A percentile compares a stretch with the other conserved stretches of the same genome.
These are phyloP conservation scores for Pterophyllum scalare DNA, from an alignment of 2,113 vertebrate species.

Conservation along the genomic window DNA sequence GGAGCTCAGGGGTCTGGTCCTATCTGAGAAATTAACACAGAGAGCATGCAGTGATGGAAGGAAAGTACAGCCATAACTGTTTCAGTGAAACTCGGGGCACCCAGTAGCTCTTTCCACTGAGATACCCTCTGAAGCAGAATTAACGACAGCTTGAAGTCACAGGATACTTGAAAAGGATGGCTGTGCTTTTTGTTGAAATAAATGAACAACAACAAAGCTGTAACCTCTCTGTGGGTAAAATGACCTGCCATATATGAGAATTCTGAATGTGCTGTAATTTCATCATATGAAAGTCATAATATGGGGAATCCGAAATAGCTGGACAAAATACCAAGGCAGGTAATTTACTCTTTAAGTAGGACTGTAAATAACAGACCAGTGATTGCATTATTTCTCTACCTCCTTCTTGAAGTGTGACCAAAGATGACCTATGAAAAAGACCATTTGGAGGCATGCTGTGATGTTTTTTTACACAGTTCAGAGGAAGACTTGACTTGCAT, in stretches of 20 bases:
- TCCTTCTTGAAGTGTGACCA: neutral
- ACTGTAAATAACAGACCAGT: neutral
- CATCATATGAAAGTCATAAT: neutral
- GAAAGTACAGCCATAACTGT: neutral
- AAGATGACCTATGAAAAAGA: neutral
- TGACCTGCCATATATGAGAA: neutral
- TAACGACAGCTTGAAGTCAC: neutral
- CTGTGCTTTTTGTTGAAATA: neutral
- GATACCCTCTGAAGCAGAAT: neutral
- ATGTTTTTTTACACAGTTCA: neutral
- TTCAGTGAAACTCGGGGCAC: slow-evolving; percentile 17
- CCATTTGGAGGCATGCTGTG: neutral
- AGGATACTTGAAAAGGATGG: neutral
- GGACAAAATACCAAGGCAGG: neutral
- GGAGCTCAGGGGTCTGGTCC: neutral
- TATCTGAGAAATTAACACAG: slow-evolving; percentile 21
- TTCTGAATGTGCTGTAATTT: neutral
- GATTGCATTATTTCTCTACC: neutral
- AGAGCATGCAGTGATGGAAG: neutral
- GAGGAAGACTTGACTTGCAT: neutral
- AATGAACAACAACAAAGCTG: slow-evolving; percentile 14
- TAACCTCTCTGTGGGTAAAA: neutral
- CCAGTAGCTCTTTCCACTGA: neutral
- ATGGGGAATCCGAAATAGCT: neutral
- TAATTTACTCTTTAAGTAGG: neutral